A percentile compares a stretch with the other conserved stretches of the same genome.
Conservation (phyloP, 2,113 vertebrate species). For the Junco hyemalis region DNA sequence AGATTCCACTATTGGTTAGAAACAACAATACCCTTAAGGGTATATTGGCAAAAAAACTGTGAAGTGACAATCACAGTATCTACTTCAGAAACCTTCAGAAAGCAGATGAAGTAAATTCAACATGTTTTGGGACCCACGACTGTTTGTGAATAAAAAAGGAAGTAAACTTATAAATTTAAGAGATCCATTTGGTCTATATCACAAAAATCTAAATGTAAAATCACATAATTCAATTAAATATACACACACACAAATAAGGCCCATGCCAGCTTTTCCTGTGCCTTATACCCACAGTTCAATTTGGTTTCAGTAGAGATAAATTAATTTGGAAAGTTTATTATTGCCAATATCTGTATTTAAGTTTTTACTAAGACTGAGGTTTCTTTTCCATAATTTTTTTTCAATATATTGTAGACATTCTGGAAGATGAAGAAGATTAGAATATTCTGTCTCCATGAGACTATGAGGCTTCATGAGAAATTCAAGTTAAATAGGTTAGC, state of each 20-base stretch:
- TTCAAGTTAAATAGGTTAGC: conserved; percentile 36
- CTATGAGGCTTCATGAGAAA: not conserved
- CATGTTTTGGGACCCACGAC: accelerated
- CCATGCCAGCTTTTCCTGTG: not conserved
- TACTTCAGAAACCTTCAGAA: not conserved
- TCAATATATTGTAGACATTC: not conserved
- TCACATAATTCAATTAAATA: not conserved
- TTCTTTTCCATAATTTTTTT: not conserved
- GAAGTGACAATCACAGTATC: not conserved
- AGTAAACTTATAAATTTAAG: not conserved
- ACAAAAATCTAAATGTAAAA: not conserved
- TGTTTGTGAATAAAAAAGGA: not conserved
- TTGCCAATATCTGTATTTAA: not conserved
- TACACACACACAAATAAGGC: accelerated
- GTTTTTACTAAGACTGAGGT: not conserved
- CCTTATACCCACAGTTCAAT: not conserved
- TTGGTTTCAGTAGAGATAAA: not conserved
- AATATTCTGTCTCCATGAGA: not conserved
- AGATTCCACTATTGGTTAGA: not conserved
- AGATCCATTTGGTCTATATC: not conserved
- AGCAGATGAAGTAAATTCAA: not conserved
- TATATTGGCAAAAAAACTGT: not conserved
- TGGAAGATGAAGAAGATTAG: conserved; percentile 11
- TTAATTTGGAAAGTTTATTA: not conserved
- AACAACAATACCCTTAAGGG: not conserved